These are phyloP conservation scores for Prionailurus bengalensis DNA, from an alignment of 2,113 vertebrate species.

Conservation along the genomic window DNA sequence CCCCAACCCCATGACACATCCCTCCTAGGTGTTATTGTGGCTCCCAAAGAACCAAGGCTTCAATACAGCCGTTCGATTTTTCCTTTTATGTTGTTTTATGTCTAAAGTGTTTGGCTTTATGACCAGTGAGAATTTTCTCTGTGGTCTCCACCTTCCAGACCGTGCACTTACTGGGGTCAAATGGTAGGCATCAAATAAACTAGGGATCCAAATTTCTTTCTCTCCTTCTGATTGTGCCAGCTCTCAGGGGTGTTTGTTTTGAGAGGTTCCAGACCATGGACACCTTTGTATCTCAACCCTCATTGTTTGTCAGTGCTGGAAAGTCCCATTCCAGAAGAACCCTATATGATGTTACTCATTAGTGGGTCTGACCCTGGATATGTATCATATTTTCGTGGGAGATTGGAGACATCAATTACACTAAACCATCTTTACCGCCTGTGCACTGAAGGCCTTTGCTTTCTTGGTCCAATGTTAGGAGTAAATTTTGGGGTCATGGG, in stretches of 20 bases:
- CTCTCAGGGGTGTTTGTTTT: background rate
- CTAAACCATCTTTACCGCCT: background rate
- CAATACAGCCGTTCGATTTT: background rate
- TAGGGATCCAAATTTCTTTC: background rate
- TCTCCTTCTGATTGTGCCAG: background rate
- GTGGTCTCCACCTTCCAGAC: background rate
- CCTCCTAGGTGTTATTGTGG: background rate
- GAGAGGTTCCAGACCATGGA: background rate
- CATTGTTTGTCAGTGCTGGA: background rate
- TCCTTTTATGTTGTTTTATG: background rate
- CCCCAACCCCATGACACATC: background rate
- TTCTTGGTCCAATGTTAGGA: background rate
- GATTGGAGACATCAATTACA: background rate
- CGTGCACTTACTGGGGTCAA: background rate
- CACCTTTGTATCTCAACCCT: background rate
- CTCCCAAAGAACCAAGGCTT: background rate
- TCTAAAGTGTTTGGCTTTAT: background rate
- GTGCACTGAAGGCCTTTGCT: background rate
- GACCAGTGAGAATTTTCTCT: background rate
- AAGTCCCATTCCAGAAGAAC: background rate
- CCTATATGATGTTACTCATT: background rate
- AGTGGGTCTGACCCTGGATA: background rate
- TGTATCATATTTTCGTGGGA: background rate
- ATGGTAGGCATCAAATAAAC: too few species aligned
- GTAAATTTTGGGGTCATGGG: background rate